Evolutionary conservation across 2,113 vertebrate species (phyloP).

Genomic region (Oriolus oriolus): DNA sequence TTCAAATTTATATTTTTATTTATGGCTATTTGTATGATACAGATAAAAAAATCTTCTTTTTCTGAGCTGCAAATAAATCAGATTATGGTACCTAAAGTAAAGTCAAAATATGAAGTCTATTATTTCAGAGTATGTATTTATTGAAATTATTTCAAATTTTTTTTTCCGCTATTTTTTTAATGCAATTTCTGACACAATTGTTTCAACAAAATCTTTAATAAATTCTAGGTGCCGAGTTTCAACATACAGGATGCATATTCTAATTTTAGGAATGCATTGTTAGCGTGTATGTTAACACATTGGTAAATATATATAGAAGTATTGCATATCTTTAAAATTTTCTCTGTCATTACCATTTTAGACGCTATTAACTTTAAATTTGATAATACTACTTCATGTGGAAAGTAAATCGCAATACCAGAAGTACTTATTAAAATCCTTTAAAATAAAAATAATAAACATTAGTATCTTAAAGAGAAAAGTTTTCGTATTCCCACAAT

Average conservation of each 20-base stretch:
- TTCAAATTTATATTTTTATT: background rate
- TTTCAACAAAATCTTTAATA: background rate
- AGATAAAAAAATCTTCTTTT: background rate
- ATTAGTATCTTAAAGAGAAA: background rate
- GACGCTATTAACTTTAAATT: background rate
- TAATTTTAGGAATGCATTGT: background rate
- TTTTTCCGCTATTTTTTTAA: background rate
- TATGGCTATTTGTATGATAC: background rate
- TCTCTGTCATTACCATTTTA: background rate
- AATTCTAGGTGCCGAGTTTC: background rate
- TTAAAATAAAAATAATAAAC: background rate
- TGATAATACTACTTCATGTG: background rate
- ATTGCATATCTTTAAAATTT: background rate
- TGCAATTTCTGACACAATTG: background rate
- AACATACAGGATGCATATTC: background rate
- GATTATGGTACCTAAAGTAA: background rate
- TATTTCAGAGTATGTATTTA: background rate
- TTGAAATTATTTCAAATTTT: background rate
- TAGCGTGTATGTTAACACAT: fast-evolving
- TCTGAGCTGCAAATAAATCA: background rate
- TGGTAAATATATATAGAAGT: background rate
- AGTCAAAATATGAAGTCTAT: background rate
- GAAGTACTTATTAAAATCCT: background rate
- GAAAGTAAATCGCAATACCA: background rate
- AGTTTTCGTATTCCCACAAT: background rate